Evolutionary conservation across 2,797 vertebrate genomes (phyloP), one percentile per base, ranked within the genome.

Genomic region (Arrhamphus sclerolepis): DNA sequence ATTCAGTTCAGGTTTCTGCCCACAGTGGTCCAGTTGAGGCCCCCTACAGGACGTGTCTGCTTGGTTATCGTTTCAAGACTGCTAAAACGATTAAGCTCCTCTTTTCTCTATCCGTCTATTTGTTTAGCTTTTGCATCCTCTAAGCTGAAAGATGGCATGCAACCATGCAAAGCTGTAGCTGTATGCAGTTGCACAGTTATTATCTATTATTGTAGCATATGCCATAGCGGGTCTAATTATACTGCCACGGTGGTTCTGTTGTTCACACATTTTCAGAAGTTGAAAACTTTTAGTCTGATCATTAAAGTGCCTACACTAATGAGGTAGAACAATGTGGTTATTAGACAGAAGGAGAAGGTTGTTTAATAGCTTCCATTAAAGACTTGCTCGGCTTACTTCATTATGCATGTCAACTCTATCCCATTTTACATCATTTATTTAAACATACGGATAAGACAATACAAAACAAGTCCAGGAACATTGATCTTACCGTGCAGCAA

Each of bases 291-390:
- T 55, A 57, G 62, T 78, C 65, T 76, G 69, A 64, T 83, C 85
- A 86, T 89, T 89, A 87, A 84, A 86, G 66, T 62, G 70, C 54
- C 75, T 51, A 41, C 70, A 68, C 81, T 90, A 87, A 89, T 84
- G 80, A 88, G 88, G 66, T 83, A 80, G 83, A 90, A 88, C 78
- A 81, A 83, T 77, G 70, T 39, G 53, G 79, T 73, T 84, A 79
- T 86, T 87, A 85, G 83, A 83, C 81, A 82, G 82, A 78, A 87
- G 73, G 71, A 81, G 84, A 86, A 82, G 67, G 69, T 87, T 89
- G 86, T 90, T 93, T 94, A 91, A 93, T 91, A 81, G 89, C 85
- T 76, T 83, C 88, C 83, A 91, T 93, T 92, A 92, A 82, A 76
- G 73, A 87, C 84, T 82, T 85, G 81, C 88, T 90, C 87, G 73